Evolutionary conservation across 1,140 invertebrate genomes (phyloP), one percentile per base, ranked within the genome.

Genomic region (Pygmarrhopalites habei): DNA sequence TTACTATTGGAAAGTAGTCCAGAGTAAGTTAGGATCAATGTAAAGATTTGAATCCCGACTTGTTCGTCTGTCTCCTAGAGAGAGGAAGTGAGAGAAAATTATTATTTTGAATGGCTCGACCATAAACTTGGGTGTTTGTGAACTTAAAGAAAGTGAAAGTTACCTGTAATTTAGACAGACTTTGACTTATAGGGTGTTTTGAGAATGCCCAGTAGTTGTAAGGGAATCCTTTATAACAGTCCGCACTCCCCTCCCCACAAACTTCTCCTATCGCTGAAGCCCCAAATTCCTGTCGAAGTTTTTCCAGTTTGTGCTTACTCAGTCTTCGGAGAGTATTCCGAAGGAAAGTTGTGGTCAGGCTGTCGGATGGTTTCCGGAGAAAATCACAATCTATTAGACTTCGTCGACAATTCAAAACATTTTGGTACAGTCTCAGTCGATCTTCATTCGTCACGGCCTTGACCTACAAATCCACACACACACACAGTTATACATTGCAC

Each of bases 171-270:
- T 86, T 85, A 47, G 85, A 88, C 17, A 96, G 79, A 69, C 87
- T 88, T 74, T 93, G 90, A 7, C 84, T 81, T 47, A 95, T 76
- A 19, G 81, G 82, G 72, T 84, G 82, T 73, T 88, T 85, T 73
- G 85, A 90, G 73, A 92, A 96, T 2, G 90, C 87, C 93, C 93
- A 97, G 78, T 88, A 95, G 1, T 82, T 82, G 62, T 87, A 86
- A 12, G 87, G 83, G 76, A 90, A 93, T 47, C 88, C 87, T 77
- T 91, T 92, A 74, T 92, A 93, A 17, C 83, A 86, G 77, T 92
- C 90, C 17, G 87, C 87, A 26, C 62, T 60, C 15, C 60, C 63
- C 60, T 69, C 56, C 46, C 32, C 43, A 49, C 56, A 74, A 39
- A 78, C 78, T 12, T 53, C 51, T 71, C 72, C 17, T 71, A 64